These are phyloP conservation scores for Neodiprion fabricii DNA, from an alignment of 1,140 invertebrate species.

Conservation along the genomic window DNA sequence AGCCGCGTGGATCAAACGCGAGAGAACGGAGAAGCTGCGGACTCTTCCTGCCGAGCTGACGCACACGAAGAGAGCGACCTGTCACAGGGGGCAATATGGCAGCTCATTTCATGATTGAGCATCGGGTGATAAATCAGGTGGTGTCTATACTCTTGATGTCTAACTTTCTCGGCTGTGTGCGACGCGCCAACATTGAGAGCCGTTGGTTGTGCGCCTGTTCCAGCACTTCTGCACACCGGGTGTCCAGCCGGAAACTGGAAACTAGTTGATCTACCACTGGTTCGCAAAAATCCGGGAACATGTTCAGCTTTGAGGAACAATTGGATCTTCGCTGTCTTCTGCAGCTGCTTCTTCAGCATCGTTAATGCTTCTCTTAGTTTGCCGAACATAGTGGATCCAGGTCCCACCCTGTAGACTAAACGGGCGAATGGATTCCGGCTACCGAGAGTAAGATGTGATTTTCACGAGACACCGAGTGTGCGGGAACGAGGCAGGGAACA, in stretches of 20 bases:
- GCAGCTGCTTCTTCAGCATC: too few species aligned
- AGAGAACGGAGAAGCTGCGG: too few species aligned
- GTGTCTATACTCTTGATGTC: constrained; percentile 32
- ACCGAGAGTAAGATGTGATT: too few species aligned
- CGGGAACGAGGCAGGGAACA: constrained; percentile 29
- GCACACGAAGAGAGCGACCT: background rate
- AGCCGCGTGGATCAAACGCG: too few species aligned
- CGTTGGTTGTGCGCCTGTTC: constrained; percentile 5
- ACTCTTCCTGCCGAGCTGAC: background rate
- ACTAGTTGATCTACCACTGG: too few species aligned
- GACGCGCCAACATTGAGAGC: constrained; percentile 21
- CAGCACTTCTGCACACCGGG: background rate
- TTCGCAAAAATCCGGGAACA: too few species aligned
- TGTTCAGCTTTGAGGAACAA: too few species aligned
- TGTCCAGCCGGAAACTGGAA: background rate
- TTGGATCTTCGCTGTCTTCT: too few species aligned
- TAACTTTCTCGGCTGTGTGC: constrained; percentile 28
- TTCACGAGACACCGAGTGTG: background rate
- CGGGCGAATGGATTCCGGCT: too few species aligned
- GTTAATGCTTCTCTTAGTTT: too few species aligned
- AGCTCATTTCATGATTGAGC: constrained; percentile 38
- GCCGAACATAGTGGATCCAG: too few species aligned
- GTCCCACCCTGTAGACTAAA: too few species aligned
- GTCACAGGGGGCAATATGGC: constrained; percentile 27
- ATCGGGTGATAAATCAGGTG: constrained; percentile 35